Evolutionary conservation across 2,113 vertebrate genomes (phyloP), one percentile per base, ranked within the genome.

Genomic region (Erythrocebus patas): DNA sequence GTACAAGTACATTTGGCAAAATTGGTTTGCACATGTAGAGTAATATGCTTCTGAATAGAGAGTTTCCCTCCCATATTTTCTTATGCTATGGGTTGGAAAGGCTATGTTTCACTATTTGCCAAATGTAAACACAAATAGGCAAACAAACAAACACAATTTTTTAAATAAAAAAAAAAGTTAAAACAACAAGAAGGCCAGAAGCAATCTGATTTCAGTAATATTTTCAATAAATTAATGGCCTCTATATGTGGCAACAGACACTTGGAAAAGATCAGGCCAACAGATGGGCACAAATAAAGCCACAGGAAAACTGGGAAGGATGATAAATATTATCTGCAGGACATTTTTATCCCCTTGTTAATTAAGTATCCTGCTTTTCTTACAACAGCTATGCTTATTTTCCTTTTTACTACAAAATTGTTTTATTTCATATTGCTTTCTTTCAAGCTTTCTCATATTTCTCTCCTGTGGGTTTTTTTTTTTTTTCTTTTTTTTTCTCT

Each of bases 231-330:
- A 94, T 96, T 95, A 93, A 96, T 83, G 95, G 95, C 66, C 89
- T 83, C 30, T 43, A 57, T 89, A 92, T 32, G 90, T 75, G 90
- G 78, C 88, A 83, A 83, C 92, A 97, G 92, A 93, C 43, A 80
- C 95, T 96, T 97, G 93, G 97, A 98, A 97, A 97, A 96, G 96
- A 61, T 8, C 38, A 87, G 85, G 91, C 92, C 82, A 91, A 97
- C 97, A 98, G 97, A 98, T 97, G 97, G 96, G 38, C 81, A 43
- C 59, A 93, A 81, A 96, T 79, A 86, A 97, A 96, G 72, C 95
- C 95, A 82, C 52, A 64, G 97, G 95, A 75, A 95, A 64, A 91
- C 30, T 1, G 55, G 70, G 82, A 59, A 80, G 59, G 75, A 35
- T 95, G 97, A 88, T 75, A 94, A 91, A 93, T 80, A 70, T 52